phyloP scores from a whole-genome alignment of 2,113 vertebrate species.

The Mus spicilegus region DNA sequence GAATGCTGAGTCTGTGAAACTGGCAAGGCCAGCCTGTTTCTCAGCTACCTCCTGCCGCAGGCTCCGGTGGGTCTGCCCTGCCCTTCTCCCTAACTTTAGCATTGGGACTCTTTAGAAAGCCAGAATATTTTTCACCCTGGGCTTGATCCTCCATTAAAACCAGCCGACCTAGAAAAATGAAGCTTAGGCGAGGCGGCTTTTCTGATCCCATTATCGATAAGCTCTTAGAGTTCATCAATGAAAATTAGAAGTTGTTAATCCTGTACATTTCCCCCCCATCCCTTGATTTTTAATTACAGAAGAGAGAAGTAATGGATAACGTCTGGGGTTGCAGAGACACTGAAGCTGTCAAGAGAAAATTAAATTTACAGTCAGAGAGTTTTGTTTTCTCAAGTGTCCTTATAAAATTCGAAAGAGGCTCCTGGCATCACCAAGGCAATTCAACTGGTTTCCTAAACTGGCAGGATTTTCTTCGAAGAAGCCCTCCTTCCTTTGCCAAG shows the following conservation, averaged over 20 bases:
- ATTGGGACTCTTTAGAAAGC: slow-evolving; percentile 54
- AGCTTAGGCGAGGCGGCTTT: slow-evolving; percentile 77
- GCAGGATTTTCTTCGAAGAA: slow-evolving; percentile 78
- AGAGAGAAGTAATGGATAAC: slow-evolving; percentile 72
- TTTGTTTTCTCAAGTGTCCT: slow-evolving; percentile 84
- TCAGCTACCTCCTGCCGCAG: slow-evolving; percentile 42
- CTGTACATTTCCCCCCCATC: slow-evolving; percentile 61
- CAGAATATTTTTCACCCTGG: slow-evolving; percentile 67
- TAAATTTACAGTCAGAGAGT: slow-evolving; percentile 78
- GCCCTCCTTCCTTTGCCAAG: slow-evolving; percentile 80
- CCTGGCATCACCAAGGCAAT: slow-evolving; percentile 72
- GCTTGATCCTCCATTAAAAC: slow-evolving; percentile 77
- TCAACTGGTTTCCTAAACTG: slow-evolving; percentile 81
- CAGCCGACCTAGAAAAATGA: slow-evolving; percentile 75
- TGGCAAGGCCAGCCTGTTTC: not conserved
- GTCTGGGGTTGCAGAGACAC: slow-evolving; percentile 70
- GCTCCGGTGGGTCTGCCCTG: not conserved
- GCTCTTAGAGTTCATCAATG: slow-evolving; percentile 81
- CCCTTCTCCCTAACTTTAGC: slow-evolving; percentile 53
- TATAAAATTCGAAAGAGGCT: slow-evolving; percentile 84
- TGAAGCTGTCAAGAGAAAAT: slow-evolving; percentile 76
- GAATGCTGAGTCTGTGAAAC: slow-evolving; percentile 80
- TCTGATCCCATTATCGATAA: slow-evolving; percentile 82
- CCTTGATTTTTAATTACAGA: slow-evolving; percentile 84
- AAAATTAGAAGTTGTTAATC: slow-evolving; percentile 83